Evolutionary conservation across 64 coral and sea anemone species (phyloP).

Genomic region (Montipora capricornis): DNA sequence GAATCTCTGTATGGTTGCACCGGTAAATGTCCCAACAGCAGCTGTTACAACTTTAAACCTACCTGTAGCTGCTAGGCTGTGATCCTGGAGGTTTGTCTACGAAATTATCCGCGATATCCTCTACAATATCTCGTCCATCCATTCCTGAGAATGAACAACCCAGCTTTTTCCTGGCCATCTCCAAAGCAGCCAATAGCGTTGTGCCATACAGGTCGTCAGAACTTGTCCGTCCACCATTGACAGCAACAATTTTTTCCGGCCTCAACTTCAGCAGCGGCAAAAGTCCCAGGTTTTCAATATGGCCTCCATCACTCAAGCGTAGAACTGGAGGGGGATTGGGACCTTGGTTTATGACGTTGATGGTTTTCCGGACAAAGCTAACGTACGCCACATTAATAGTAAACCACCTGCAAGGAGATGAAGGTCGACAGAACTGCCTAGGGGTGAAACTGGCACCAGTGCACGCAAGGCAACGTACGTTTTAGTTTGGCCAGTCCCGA

Average conservation of each 20-base stretch:
- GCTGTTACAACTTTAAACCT: background rate
- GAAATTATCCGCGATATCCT: conserved; percentile 73
- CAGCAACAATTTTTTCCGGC: conserved; percentile 63
- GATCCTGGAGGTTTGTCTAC: conserved; percentile 47
- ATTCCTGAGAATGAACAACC: conserved; percentile 36
- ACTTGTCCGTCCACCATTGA: conserved; percentile 54
- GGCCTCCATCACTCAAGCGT: conserved; percentile 76
- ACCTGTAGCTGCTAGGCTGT: conserved; percentile 70
- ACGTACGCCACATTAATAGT: conserved; percentile 70
- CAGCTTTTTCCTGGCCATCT: conserved; percentile 72
- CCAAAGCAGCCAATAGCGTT: conserved; percentile 42
- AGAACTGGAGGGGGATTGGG: conserved; percentile 64
- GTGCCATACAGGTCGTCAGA: conserved; percentile 17
- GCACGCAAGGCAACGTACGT: too few species aligned
- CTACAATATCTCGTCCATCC: conserved; percentile 64
- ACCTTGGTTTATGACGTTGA: conserved; percentile 57
- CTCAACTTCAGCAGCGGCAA: conserved; percentile 50
- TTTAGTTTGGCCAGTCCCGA: too few species aligned
- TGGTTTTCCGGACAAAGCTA: conserved; percentile 67
- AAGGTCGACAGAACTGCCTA: background rate
- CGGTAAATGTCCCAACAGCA: background rate
- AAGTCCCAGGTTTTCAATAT: conserved; percentile 75
- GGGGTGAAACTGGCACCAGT: too few species aligned
- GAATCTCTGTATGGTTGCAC: background rate
- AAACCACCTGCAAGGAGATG: conserved; percentile 51